Conservation (phyloP, 2,113 vertebrate species). For the Diadophis punctatus region DNA sequence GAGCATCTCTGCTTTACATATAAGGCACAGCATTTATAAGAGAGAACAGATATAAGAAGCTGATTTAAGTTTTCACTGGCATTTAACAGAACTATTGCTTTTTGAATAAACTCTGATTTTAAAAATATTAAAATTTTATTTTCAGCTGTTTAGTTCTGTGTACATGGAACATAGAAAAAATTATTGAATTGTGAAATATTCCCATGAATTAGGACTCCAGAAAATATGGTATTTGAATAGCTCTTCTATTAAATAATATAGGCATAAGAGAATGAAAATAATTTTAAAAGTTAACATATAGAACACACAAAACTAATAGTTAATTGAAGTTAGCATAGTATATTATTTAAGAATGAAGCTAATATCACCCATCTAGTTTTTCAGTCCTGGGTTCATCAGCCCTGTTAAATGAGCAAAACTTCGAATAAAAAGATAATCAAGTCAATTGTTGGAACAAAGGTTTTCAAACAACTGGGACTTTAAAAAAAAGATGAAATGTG, state of each 20-base stretch:
- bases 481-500: neutral
- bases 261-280: neutral
- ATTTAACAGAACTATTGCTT: slow-evolving; percentile 14
- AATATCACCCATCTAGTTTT: neutral
- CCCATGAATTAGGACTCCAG: neutral
- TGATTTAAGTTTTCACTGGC: neutral
- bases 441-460: neutral
- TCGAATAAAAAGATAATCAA: neutral
- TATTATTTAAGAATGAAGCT: neutral
- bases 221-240: neutral
- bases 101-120: neutral
- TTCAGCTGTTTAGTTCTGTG: slow-evolving; percentile 34
- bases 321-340: neutral
- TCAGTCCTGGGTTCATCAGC: neutral
- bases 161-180: neutral
- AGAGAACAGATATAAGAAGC: slow-evolving; percentile 32
- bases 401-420: neutral
- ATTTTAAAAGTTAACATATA: neutral
- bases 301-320: neutral
- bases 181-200: neutral
- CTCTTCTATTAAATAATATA: neutral
- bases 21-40: neutral
- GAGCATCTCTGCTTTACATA: slow-evolving; percentile 18
- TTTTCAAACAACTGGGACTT: neutral
- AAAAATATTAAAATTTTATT: neutral